phyloP scores from a whole-genome alignment of 2,113 vertebrate species.

The Lanius collurio region DNA sequence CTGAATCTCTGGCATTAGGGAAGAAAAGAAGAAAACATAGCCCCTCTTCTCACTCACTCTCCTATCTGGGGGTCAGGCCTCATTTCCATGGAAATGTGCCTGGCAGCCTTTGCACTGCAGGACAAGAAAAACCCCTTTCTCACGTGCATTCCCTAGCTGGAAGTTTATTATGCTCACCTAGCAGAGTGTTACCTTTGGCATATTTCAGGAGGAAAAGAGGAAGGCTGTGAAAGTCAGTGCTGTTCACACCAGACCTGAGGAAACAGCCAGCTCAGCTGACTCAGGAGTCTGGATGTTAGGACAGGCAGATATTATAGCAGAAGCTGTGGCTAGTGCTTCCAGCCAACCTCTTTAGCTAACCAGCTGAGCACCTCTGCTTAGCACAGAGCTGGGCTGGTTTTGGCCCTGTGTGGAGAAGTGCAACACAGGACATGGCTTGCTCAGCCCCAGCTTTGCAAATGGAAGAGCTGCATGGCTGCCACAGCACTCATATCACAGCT shows the following conservation, averaged over 20 bases:
- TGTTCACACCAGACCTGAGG: not conserved
- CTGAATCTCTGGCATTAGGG: not conserved
- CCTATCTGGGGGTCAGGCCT: accelerated
- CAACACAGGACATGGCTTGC: not conserved
- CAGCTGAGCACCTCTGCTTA: not conserved
- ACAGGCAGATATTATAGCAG: not conserved
- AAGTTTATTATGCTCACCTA: not conserved
- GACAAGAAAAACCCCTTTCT: not conserved
- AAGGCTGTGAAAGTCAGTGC: not conserved
- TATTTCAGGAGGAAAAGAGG: not conserved
- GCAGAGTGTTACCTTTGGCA: not conserved
- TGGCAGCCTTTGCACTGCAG: not conserved
- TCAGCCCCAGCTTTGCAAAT: not conserved
- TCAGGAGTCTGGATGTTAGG: not conserved
- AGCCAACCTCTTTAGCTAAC: not conserved
- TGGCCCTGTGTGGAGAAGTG: not conserved
- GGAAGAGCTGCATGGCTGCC: not conserved
- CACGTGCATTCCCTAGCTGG: not conserved
- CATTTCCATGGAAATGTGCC: not conserved
- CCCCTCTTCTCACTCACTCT: not conserved
- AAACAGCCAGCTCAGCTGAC: not conserved
- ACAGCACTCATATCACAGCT: accelerated
- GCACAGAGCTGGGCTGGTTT: not conserved
- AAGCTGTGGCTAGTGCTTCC: not conserved
- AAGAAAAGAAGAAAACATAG: not conserved